Base-by-base conservation (phyloP, 2,888 invertebrate species). In the Brachyptera putata region DNA sequence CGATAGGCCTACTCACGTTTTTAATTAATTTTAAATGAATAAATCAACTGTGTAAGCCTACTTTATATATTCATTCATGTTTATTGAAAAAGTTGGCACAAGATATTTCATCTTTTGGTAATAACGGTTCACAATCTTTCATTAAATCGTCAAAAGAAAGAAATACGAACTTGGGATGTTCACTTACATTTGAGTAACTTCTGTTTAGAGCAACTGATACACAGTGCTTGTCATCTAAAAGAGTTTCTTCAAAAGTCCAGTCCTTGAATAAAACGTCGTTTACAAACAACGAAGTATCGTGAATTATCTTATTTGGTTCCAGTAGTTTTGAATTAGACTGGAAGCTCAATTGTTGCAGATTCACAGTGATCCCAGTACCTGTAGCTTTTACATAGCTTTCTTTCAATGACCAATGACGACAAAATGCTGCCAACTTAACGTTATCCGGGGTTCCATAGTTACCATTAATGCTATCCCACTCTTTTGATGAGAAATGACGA, bases 381-480 rank as follows among this genome's bases (percentile, higher is more conserved):
- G 87, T 79, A 64, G 95, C 95, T 76, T 97, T 97, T 0, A 93
- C 89, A 72, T 93, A 95, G 71, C 94, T 89, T 74, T 97, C 96
- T 75, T 97, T 97, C 53, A 97, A 77, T 68, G 93, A 89, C 96
- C 97, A 97, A 70, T 89, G 81, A 63, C 96, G 80, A 73, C 88
- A 94, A 75, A 96, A 97, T 70, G 86, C 85, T 14, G 79, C 78
- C 34, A 92, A 76, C 72, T 91, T 85, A n/a, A 86, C 80, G 21
- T 70, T 69, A 67, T 90, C 86, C n/a, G 68, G 37, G 3, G 57
- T 67, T 50, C 74, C 76, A 11, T 74, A 70, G 62, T 76, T 77
- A 37, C 77, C 76, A 58, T 74, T 78, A 65, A 97, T 91, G 56
- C 80, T 82, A 1, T 71, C 70, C 96, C 96, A 97, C 75, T 97